Evolutionary conservation across 2,888 invertebrate species (phyloP), one percentile per base, ranked within the genome.

Genomic region (Anticlea derivata): DNA sequence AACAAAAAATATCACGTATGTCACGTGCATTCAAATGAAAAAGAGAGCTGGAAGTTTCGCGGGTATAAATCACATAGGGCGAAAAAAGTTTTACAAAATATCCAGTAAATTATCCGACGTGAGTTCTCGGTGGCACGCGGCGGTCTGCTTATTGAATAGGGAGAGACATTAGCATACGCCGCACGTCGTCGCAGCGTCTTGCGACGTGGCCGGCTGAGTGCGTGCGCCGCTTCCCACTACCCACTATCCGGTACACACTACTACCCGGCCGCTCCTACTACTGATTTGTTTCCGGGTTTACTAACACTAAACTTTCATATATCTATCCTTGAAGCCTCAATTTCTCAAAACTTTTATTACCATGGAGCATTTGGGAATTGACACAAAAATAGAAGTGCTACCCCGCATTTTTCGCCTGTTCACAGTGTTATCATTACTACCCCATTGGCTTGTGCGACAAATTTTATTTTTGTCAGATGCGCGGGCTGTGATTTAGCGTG

Each of bases 71-170:
- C 89, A 89, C 89, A 81, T 87, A 86, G 80, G 86, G 84, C 82
- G 86, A 88, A 89, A 89, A 89, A 89, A 90, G 81, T 90, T 89
- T 87, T 87, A 89, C 90, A 89, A 89, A 89, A 89, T 90, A 89
- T 87, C 87, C 87, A 89, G 90, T 88, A 89, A 89, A 90, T 89
- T 90, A 89, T 89, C 88, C 86, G 87, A 88, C 89, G 89, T 88
- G 90, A 88, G 86, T 86, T 87, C 84, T 89, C 80, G 79, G 80
- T 80, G 86, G 86, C 86, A 85, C 86, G 88, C 82, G 84, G 85
- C 81, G 87, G 89, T 85, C 86, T 84, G 87, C 86, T 89, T 90
- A 90, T 90, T 90, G 90, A 90, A 90, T 89, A 89, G 88, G 86
- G 80, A 78, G 73, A 65, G 68, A 72, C 75, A 87, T 89, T 90